These are phyloP conservation scores for Notechis scutatus DNA, from an alignment of 2,113 vertebrate species.

Conservation along the genomic window DNA sequence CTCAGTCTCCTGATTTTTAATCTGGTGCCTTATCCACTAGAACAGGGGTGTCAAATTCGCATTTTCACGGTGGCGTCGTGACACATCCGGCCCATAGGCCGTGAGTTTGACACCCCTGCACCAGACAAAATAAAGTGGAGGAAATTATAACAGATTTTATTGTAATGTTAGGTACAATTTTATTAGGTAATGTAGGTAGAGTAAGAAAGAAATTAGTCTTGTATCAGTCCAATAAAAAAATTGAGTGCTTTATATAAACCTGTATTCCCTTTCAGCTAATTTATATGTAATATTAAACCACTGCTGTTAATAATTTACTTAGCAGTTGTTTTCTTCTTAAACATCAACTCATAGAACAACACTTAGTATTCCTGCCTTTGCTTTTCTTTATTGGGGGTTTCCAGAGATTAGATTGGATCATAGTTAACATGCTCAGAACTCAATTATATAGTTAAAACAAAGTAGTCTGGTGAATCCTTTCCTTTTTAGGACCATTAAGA, in stretches of 20 bases:
- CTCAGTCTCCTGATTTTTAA: neutral
- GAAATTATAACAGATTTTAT: neutral
- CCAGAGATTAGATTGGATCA: conserved; percentile 1
- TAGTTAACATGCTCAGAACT: neutral
- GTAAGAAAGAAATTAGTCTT: neutral
- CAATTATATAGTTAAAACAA: neutral
- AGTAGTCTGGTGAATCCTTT: neutral
- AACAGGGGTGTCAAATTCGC: too few relatives aligned
- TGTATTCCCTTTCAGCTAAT: conserved; percentile 1
- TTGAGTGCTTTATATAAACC: neutral
- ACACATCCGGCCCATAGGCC: too few relatives aligned
- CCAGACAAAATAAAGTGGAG: neutral
- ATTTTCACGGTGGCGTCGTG: too few relatives aligned
- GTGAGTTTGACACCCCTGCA: too few relatives aligned
- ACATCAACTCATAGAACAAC: neutral
- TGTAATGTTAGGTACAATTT: neutral
- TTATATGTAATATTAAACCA: neutral
- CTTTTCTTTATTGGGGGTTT: neutral
- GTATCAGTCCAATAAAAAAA: neutral
- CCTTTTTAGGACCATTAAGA: neutral
- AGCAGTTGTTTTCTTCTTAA: neutral
- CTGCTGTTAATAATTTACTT: neutral
- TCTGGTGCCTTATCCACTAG: neutral
- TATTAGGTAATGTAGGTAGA: neutral
- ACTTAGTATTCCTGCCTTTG: neutral